A percentile compares a stretch with the other conserved stretches of the same genome.
Conservation (phyloP, 2,888 invertebrate genomes). For the Rhimphoctona megacephalus region DNA sequence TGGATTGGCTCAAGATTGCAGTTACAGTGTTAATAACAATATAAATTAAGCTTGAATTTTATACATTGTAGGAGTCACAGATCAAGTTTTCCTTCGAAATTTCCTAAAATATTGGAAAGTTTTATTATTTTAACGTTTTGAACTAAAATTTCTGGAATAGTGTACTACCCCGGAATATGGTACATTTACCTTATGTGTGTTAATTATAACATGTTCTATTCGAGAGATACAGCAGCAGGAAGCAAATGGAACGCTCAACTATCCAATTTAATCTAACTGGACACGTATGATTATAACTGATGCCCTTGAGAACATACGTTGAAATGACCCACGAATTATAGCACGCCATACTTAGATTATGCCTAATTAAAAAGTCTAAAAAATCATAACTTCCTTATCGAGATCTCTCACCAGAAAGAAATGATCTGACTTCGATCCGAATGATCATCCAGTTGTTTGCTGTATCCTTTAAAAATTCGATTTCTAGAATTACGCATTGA, state of each 20-base stretch:
- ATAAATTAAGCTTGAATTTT: too few relatives aligned
- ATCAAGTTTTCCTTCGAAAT: too few relatives aligned
- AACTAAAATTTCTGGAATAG: too few relatives aligned
- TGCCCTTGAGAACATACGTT: constrained; percentile 18
- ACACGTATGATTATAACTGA: constrained; percentile 53
- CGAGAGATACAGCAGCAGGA: constrained; percentile 42
- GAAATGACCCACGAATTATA: constrained; percentile 16
- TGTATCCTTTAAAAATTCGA: too few relatives aligned
- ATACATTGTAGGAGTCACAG: too few relatives aligned
- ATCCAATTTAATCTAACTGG: constrained; percentile 50
- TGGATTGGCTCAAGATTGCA: too few relatives aligned
- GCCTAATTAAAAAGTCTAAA: background rate
- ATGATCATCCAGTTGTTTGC: background rate
- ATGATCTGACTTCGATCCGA: background rate
- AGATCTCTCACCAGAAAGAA: background rate
- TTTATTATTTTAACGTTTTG: too few relatives aligned
- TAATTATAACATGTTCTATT: constrained; percentile 47
- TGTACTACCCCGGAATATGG: too few relatives aligned
- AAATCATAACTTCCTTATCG: background rate
- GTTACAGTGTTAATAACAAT: too few relatives aligned
- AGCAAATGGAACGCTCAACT: constrained; percentile 36
- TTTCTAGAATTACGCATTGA: too few relatives aligned
- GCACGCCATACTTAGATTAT: background rate
- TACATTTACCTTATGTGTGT: too few relatives aligned
- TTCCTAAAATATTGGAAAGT: too few relatives aligned